phyloP scores from a whole-genome alignment of 2,113 vertebrate species.

The Beaufortia kweichowensis region DNA sequence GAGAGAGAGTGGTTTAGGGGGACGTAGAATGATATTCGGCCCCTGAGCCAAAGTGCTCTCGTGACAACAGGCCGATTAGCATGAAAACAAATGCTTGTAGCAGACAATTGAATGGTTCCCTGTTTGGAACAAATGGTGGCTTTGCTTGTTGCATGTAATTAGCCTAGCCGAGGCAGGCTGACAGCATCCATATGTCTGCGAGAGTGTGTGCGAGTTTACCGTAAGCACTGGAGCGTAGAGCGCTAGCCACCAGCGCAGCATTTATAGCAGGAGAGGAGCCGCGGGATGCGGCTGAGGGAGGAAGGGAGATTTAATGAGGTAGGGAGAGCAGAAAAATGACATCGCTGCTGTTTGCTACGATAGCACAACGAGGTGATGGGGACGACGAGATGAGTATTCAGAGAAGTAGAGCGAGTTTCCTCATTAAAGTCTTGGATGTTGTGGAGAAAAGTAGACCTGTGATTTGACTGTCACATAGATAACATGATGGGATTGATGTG shows the following conservation, averaged over 20 bases:
- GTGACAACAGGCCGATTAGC: constrained; percentile 57
- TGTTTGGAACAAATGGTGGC: constrained; percentile 59
- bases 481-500: constrained; percentile 7
- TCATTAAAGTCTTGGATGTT: constrained; percentile 14
- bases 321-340: constrained; percentile 38
- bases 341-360: constrained; percentile 36
- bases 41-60: constrained; percentile 50
- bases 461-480: constrained; percentile 1
- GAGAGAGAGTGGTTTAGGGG: not conserved
- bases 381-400: constrained; percentile 17
- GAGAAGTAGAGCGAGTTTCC: not conserved
- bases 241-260: constrained; percentile 46
- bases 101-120: constrained; percentile 59
- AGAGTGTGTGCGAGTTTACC: constrained; percentile 49
- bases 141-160: constrained; percentile 61
- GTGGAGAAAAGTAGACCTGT: not conserved
- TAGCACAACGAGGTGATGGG: constrained; percentile 17
- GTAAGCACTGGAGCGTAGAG: constrained; percentile 44
- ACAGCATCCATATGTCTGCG: constrained; percentile 59
- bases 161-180: constrained; percentile 53
- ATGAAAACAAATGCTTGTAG: constrained; percentile 55
- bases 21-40: constrained; percentile 45
- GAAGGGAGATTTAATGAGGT: constrained; percentile 54
- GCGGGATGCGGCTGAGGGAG: constrained; percentile 41
- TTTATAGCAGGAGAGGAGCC: constrained; percentile 47